Evolutionary conservation across 2,797 vertebrate species (phyloP).

Genomic region (Macrochelys suwanniensis): DNA sequence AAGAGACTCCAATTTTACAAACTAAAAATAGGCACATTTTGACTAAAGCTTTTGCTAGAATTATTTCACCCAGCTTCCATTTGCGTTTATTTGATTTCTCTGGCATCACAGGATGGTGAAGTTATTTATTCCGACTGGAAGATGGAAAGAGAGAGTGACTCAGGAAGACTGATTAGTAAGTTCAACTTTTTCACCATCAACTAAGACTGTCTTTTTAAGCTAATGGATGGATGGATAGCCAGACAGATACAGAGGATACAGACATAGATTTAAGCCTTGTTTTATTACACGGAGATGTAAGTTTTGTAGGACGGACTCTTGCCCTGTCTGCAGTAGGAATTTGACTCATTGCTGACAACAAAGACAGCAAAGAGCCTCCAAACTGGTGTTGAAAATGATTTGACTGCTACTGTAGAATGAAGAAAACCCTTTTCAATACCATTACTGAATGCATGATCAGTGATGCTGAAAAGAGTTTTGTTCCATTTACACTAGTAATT

Average conservation of each 20-base stretch:
- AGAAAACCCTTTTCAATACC: neutral
- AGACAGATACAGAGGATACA: neutral
- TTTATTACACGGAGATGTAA: neutral
- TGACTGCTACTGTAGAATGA: neutral
- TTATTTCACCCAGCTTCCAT: neutral
- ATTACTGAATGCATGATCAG: neutral
- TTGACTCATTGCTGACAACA: neutral
- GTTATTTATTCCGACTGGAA: slow-evolving; percentile 92
- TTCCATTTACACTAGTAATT: neutral
- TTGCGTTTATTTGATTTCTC: slow-evolving; percentile 33
- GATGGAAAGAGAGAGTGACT: slow-evolving; percentile 85
- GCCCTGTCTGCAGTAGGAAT: neutral
- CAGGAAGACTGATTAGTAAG: slow-evolving; percentile 86
- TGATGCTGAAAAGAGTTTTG: neutral
- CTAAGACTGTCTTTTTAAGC: neutral
- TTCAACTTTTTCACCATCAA: slow-evolving; percentile 39
- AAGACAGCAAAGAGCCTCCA: neutral
- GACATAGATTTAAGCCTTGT: neutral
- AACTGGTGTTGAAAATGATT: neutral
- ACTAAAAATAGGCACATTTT: neutral
- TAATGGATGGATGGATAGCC: neutral
- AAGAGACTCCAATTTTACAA: neutral
- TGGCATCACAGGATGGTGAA: slow-evolving; percentile 90
- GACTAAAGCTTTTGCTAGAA: neutral
- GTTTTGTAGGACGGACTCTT: neutral